A percentile compares a stretch with the other conserved stretches of the same genome.
These are phyloP conservation scores for Xylota sylvarum DNA, from an alignment of 2,888 invertebrate species.

Conservation along the genomic window DNA sequence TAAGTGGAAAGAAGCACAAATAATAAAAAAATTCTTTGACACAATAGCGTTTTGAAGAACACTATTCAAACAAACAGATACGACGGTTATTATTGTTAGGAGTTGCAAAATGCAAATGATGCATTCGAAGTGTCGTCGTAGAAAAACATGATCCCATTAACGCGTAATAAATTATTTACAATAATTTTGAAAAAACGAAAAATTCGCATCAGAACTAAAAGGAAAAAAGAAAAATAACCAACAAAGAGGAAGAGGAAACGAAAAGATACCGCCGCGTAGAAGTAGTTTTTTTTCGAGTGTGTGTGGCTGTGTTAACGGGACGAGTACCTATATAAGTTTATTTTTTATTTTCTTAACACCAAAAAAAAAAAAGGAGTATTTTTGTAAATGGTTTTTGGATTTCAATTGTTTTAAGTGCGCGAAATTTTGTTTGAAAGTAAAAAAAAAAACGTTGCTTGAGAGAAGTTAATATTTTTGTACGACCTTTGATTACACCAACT, in stretches of 20 bases:
- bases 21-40: slow-evolving; percentile 10
- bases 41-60: background rate
- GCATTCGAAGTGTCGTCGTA: slow-evolving; percentile 80
- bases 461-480: slow-evolving; percentile 15
- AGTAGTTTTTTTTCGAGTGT: slow-evolving; percentile 53
- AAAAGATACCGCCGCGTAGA: slow-evolving; percentile 58
- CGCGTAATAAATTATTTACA: slow-evolving; percentile 81
- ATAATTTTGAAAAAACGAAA: slow-evolving; percentile 83
- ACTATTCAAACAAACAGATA: background rate
- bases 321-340: background rate
- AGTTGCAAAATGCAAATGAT: slow-evolving; percentile 80
- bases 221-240: slow-evolving; percentile 84
- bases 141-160: slow-evolving; percentile 84
- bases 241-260: slow-evolving; percentile 68
- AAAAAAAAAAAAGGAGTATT: background rate
- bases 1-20: background rate
- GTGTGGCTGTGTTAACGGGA: slow-evolving; percentile 29
- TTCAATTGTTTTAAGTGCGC: slow-evolving; percentile 22
- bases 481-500: background rate
- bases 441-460: too few species aligned
- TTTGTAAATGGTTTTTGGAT: slow-evolving; percentile 19
- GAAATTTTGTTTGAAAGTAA: slow-evolving; percentile 14
- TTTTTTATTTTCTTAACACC: slow-evolving; percentile 22
- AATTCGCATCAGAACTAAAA: slow-evolving; percentile 83
- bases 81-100: slow-evolving; percentile 46